Evolutionary conservation across 2,797 vertebrate species (phyloP).

Genomic region (Oophaga sylvatica): DNA sequence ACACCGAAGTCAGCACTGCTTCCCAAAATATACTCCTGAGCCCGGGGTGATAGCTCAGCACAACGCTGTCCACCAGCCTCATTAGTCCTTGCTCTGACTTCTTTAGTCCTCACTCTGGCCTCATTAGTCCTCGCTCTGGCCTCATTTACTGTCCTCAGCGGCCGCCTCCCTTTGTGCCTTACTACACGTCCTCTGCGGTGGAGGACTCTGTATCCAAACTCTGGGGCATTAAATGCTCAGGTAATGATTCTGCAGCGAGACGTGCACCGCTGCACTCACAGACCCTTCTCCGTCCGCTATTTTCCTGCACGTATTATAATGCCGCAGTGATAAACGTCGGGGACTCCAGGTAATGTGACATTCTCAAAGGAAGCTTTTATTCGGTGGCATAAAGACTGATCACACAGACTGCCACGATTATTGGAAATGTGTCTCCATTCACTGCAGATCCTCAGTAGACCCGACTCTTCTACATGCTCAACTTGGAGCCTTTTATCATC

Average conservation of each 20-base stretch:
- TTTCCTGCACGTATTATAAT: conserved; percentile 21
- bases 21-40: conserved; percentile 51
- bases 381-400: conserved; percentile 25
- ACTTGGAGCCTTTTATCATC: conserved; percentile 1
- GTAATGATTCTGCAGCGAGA: conserved; percentile 7
- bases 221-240: background rate
- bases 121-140: background rate
- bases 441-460: conserved; percentile 2
- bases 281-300: background rate
- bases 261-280: background rate
- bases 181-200: background rate
- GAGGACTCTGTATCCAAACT: background rate
- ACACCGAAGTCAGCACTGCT: conserved; percentile 52
- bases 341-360: background rate
- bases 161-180: too few species aligned
- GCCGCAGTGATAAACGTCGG: background rate
- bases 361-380: conserved; percentile 36
- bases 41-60: conserved; percentile 35
- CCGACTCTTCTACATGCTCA: background rate
- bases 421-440: conserved; percentile 23
- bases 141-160: too few species aligned
- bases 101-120: background rate
- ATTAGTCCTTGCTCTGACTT: background rate
- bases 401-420: background rate
- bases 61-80: conserved; percentile 24